Evolutionary conservation across 2,797 vertebrate species (phyloP), one percentile per base, ranked within the genome.

Genomic region (Danio aesculapii): DNA sequence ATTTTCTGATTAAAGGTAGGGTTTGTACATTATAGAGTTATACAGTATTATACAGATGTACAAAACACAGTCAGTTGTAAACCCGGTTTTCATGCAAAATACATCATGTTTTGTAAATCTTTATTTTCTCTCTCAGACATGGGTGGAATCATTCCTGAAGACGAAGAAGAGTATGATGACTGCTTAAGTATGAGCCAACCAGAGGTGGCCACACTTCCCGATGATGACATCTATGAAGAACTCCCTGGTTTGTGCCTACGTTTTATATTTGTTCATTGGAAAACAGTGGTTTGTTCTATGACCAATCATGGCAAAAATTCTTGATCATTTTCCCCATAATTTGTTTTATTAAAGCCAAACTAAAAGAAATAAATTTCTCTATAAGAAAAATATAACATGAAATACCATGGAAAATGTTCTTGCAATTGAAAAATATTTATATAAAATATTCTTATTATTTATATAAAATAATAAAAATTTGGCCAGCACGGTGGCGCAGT

Each of bases 201-300:
- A 13, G 0, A 2, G 1, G 47, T 53, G 11, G 0, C 82, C 17
- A 85, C 17, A 39, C 87, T 81, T 0, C 88, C 85, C 4, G 95
- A 95, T 44, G 96, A 97, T 0, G 96, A 97, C 80, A 98, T 99
- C 90, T 99, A 99, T 79, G 98, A 99, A 92, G 95, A 93, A 84
- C 95, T 99, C 81, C 97, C 97, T 95, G 98, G 98, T 99, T 90
- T 75, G 72, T 62, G 53, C 43, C 69, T 64, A 64, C 50, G n/a
- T 75, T 50, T 17, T 19, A 1, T 19, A 55, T 8, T 77, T 47
- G 6, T 43, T 70, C 14, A 30, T 30, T 3, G 3, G 30, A 30
- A 1, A 30, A 30, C 30, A 30, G 30, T 30, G 3, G 30, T 30
- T 30, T 30, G 30, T 30, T 30, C 30, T 30, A 3, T 30, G 30